Percentiles rank a stretch among this genome's conserved stretches.
Evolutionary conservation across 2,888 invertebrate species (phyloP).

Genomic region (Strigamia crassipes): DNA sequence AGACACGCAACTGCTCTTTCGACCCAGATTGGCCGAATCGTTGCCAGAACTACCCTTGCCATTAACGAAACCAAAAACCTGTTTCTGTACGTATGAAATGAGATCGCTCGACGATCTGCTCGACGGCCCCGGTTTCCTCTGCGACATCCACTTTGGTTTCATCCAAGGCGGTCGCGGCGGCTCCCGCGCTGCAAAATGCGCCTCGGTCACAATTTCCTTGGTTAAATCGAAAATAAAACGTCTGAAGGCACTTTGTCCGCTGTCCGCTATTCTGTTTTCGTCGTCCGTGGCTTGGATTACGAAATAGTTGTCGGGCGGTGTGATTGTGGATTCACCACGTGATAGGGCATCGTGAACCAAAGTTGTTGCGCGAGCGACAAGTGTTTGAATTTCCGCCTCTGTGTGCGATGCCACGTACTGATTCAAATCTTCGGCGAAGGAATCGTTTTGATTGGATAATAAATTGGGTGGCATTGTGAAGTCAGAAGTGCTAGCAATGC

Average conservation of each 20-base stretch:
- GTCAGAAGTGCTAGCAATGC: background rate
- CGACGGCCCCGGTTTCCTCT: conserved; percentile 48
- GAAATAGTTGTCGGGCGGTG: background rate
- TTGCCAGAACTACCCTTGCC: conserved; percentile 55
- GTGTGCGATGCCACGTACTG: background rate
- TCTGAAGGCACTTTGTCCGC: conserved; percentile 56
- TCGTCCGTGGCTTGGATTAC: background rate
- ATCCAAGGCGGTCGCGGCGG: conserved; percentile 64
- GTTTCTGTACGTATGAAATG: conserved; percentile 62
- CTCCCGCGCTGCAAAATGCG: conserved; percentile 54
- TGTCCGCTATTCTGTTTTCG: conserved; percentile 39
- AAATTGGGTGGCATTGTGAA: background rate
- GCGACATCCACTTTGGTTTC: conserved; percentile 59
- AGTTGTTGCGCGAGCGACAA: conserved; percentile 13
- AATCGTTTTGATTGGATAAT: background rate
- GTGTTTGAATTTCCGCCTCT: background rate
- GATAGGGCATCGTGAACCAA: background rate
- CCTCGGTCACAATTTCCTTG: conserved; percentile 57
- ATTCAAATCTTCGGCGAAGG: background rate
- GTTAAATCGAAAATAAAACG: conserved; percentile 58
- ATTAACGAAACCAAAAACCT: conserved; percentile 62
- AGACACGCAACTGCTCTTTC: background rate
- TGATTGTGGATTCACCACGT: background rate
- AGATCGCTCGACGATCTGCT: conserved; percentile 57
- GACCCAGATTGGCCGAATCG: background rate